These are phyloP conservation scores for Drosophila recens DNA, from an alignment of 2,888 invertebrate species.

Conservation along the genomic window DNA sequence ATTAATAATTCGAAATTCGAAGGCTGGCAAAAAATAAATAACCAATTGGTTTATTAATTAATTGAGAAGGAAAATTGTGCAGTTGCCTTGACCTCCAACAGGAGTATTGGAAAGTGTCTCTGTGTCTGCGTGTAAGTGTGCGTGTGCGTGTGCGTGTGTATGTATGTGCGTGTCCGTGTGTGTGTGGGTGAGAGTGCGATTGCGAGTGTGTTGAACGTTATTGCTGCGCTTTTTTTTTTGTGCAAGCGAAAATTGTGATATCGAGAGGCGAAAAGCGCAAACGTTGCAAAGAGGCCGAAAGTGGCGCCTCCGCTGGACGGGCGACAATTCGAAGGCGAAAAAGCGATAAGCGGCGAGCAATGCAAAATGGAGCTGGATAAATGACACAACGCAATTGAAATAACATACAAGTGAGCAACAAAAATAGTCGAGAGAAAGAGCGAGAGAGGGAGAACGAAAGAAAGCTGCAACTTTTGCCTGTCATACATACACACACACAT, in stretches of 20 bases:
- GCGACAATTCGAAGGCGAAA: not conserved
- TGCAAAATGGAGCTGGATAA: constrained; percentile 54
- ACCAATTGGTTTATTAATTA: constrained; percentile 27
- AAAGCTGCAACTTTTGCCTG: constrained; percentile 41
- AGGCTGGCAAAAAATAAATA: constrained; percentile 12
- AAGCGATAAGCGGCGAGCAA: constrained; percentile 17
- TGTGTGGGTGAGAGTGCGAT: not conserved
- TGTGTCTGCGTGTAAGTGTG: constrained; percentile 21
- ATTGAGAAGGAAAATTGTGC: constrained; percentile 31
- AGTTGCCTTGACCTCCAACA: constrained; percentile 18
- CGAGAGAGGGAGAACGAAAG: not conserved
- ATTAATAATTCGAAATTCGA: constrained; percentile 24
- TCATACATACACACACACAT: too few species aligned
- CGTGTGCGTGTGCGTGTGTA: constrained; percentile 4
- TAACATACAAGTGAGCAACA: constrained; percentile 27
- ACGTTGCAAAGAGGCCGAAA: constrained; percentile 26
- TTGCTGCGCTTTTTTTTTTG: constrained; percentile 59
- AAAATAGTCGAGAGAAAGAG: not conserved
- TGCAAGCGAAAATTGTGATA: constrained; percentile 54
- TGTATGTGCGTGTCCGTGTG: constrained; percentile 5
- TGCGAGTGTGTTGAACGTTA: constrained; percentile 28
- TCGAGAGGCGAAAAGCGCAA: constrained; percentile 30
- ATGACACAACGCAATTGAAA: constrained; percentile 51
- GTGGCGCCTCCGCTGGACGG: constrained; percentile 22
- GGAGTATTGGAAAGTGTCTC: constrained; percentile 37